These are phyloP conservation scores for Stomorhina lunata DNA, from an alignment of 2,888 invertebrate genomes.

Conservation along the genomic window DNA sequence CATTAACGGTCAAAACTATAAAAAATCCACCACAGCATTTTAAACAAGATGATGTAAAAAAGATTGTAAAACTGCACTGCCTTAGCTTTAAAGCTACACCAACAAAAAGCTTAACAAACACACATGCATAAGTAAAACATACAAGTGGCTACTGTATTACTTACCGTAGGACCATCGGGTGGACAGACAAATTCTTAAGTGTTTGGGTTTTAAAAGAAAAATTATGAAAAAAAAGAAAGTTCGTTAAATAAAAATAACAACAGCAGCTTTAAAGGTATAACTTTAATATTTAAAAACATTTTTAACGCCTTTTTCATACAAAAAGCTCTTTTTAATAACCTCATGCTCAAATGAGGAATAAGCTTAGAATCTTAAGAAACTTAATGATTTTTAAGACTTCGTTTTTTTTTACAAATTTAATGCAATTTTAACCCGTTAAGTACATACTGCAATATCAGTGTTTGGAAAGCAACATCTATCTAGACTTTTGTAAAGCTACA, in stretches of 20 bases:
- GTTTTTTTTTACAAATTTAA: neutral
- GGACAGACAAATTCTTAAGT: neutral
- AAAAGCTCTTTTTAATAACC: constrained; percentile 28
- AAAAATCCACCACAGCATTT: constrained; percentile 45
- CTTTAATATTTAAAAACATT: constrained; percentile 52
- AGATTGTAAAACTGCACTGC: constrained; percentile 39
- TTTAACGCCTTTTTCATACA: constrained; percentile 53
- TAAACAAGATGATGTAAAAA: constrained; percentile 32
- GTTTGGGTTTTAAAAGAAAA: constrained; percentile 12
- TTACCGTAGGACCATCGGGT: neutral
- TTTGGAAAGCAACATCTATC: too few relatives aligned
- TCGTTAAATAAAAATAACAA: constrained; percentile 40
- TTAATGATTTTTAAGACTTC: constrained; percentile 50
- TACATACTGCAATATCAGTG: too few relatives aligned
- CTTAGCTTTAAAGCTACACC: constrained; percentile 32
- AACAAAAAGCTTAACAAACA: neutral
- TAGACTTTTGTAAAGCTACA: too few relatives aligned
- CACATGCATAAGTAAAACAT: constrained; percentile 30
- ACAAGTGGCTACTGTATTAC: constrained; percentile 68
- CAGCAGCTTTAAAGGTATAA: constrained; percentile 14
- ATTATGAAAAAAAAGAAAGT: constrained; percentile 47
- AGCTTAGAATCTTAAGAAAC: neutral
- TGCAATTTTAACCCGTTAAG: constrained; percentile 17
- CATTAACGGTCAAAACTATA: constrained; percentile 64
- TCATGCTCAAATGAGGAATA: constrained; percentile 3